Evolutionary conservation across 2,113 vertebrate genomes (phyloP).

Genomic region (Alligator mississippiensis): DNA sequence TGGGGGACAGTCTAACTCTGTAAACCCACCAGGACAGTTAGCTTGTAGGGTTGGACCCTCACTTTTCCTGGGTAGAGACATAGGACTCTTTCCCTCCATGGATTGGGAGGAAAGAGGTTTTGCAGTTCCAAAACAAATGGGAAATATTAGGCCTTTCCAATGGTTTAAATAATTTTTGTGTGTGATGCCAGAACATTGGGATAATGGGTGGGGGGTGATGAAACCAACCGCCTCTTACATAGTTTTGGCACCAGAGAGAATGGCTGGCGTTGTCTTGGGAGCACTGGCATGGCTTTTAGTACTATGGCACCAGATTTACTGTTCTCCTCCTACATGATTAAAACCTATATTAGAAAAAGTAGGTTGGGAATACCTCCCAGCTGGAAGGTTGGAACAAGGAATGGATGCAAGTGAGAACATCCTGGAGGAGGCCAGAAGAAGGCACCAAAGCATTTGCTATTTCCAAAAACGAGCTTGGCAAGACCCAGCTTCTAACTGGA

Average conservation of each 20-base stretch:
- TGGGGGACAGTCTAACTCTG: neutral
- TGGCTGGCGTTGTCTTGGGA: conserved; percentile 33
- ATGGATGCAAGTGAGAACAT: conserved; percentile 21
- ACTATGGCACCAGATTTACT: conserved; percentile 60
- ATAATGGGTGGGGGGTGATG: conserved; percentile 49
- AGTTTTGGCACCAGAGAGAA: conserved; percentile 38
- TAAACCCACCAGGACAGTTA: neutral
- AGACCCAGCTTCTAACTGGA: neutral
- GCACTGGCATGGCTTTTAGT: conserved; percentile 58
- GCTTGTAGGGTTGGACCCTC: conserved; percentile 46
- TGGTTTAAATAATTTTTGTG: conserved; percentile 55
- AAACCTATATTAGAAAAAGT: conserved; percentile 47
- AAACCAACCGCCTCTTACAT: conserved; percentile 45
- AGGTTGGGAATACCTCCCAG: conserved; percentile 51
- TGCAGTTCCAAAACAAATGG: conserved; percentile 43
- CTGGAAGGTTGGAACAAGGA: conserved; percentile 51
- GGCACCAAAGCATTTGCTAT: conserved; percentile 15
- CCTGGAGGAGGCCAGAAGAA: conserved; percentile 13
- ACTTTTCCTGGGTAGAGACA: conserved; percentile 39
- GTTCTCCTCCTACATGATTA: conserved; percentile 63
- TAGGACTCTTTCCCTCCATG: neutral
- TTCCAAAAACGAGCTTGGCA: neutral
- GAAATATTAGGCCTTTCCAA: conserved; percentile 40
- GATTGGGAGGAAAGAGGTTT: neutral
- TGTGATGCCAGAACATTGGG: conserved; percentile 48